Evolutionary conservation across 2,888 invertebrate genomes (phyloP), one percentile per base, ranked within the genome.

Genomic region (Apamea crenata): DNA sequence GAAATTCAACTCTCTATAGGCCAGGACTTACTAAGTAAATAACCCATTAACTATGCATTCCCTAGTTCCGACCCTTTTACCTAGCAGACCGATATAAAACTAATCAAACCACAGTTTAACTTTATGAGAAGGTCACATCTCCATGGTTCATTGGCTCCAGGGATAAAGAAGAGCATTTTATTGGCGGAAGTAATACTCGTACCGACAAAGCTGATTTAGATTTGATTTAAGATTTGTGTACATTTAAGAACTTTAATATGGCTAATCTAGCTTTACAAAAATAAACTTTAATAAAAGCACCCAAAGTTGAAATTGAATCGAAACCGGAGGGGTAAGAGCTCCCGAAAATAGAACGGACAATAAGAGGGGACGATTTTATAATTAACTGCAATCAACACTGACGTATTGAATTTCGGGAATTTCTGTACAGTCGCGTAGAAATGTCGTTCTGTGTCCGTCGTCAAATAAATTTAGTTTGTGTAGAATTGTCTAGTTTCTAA

Each of bases 301-400:
- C 0, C 66, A 84, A 91, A 80, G 85, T 86, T 72, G 71, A 74
- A 84, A 79, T 87, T 80, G 68, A 40, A 44, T 25, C 80, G 73
- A 12, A 66, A 72, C 47, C 3, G 21, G 36, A 47, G 25, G 44
- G 71, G 70, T 80, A 86, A 89, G 81, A 85, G 89, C 82, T 56
- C 4, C 85, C 93, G 91, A 93, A 95, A 96, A 96, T 96, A 96
- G 95, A 92, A 88, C 84, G 90, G 93, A 96, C 96, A 95, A 96
- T 96, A 93, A 94, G 94, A 95, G 96, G 96, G 96, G 96, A 96
- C 95, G 95, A 92, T 95, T 96, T 96, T 96, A 97, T 96, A 97
- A 97, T 97, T 96, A 96, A 96, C 96, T 96, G 96, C 96, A 96
- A 97, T 97, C 96, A 96, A 96, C 96, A 95, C 96, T 96, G 95